A percentile compares a stretch with the other conserved stretches of the same genome.
These are phyloP conservation scores for Syndactyla subalaris DNA, from an alignment of 2,797 vertebrate genomes.

Conservation along the genomic window DNA sequence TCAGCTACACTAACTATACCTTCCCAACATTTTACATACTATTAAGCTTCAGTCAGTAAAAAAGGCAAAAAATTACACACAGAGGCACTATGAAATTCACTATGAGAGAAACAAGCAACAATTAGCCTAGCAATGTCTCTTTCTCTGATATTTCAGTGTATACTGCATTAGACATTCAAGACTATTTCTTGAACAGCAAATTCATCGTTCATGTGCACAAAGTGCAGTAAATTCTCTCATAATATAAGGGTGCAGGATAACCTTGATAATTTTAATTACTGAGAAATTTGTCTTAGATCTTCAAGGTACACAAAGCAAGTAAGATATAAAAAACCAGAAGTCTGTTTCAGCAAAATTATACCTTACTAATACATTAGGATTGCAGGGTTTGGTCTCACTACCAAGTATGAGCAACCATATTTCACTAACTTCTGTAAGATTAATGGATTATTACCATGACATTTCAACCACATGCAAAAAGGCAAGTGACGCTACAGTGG, in stretches of 20 bases:
- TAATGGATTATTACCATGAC: conserved; percentile 12
- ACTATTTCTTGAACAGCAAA: not conserved
- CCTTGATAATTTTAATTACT: not conserved
- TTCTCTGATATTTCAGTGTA: not conserved
- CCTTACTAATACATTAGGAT: not conserved
- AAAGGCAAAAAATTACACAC: not conserved
- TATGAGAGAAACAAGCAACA: not conserved
- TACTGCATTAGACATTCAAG: not conserved
- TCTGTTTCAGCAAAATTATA: not conserved
- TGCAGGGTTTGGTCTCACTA: not conserved
- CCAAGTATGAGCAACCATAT: not conserved
- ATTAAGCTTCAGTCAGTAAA: not conserved
- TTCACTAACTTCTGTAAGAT: not conserved
- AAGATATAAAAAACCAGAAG: not conserved
- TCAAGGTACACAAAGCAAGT: not conserved
- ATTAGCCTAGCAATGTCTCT: not conserved
- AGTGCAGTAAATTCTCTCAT: not conserved
- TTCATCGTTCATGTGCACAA: not conserved
- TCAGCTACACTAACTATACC: not conserved
- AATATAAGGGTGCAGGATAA: not conserved
- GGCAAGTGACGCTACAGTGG: not conserved
- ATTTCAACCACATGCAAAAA: not conserved
- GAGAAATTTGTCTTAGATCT: not conserved
- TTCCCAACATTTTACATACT: not conserved
- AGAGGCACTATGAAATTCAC: not conserved